Base-by-base conservation (phyloP, 2,888 invertebrate species). In the Agrotis segetum region DNA sequence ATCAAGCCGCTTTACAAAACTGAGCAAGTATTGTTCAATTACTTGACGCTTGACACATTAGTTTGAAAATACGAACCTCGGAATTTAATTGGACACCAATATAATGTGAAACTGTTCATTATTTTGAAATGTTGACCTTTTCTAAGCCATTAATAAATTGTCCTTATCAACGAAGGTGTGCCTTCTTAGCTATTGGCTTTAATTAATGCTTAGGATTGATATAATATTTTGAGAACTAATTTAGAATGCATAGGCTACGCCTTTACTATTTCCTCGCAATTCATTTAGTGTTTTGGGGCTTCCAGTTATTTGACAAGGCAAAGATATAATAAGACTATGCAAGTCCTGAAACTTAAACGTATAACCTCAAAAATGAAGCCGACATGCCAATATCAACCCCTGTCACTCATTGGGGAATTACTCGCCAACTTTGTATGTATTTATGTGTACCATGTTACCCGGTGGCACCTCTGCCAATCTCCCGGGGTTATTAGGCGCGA, bases 401-500 rank as follows among this genome's bases (percentile, higher is more conserved):
- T 24, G 29, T 53, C 55, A 50, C 55, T 64, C 21, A 34, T 40
- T n/a, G 17, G 17, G 14, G 21, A 62, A 71, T 74, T 21, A 55
- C 11, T 71, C 52, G 19, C 34, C 24, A 53, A 79, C 53, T 79
- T 52, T 64, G 49, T 59, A 47, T 52, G 47, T 55, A 77, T 71
- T 47, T 72, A 29, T 34, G 44, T 53, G 79, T 59, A 53, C 47
- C 74, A 34, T 46, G 74, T 46, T 49, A 24, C 52, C 53, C 79
- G 74, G 76, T 66, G 72, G 61, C 66, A 66, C 66, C 78, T 66
- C 72, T 72, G 53, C 78, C 78, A 72, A 76, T 71, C 71, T 76
- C 66, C 44, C 60, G 79, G 74, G 56, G 77, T 79, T 75, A 75
- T 75, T 75, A 75, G 77, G 77, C 71, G 77, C 77, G 74, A 74